Base-by-base conservation (phyloP, 2,113 vertebrate species). In the Syrmaticus mikado region DNA sequence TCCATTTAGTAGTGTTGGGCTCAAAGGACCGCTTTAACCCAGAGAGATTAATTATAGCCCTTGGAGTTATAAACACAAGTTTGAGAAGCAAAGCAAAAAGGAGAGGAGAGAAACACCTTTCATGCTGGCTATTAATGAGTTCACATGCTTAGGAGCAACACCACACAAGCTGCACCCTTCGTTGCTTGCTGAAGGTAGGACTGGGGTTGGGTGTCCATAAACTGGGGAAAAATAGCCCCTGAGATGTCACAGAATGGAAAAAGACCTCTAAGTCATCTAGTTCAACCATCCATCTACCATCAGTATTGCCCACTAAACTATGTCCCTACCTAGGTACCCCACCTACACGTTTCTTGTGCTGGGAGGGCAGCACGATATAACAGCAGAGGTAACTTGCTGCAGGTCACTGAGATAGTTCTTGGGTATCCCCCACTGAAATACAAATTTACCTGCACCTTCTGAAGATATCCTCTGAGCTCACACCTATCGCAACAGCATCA, bases 31-130 rank as follows among this genome's bases (percentile, higher is more conserved):
- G 21, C 78, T 67, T 86, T 96, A 96, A 87, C 95, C 97, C 88
- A 38, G 90, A 83, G 95, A 96, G 97, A 97, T 95, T 96, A 95
- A 97, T 97, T 96, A 96, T 55, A 95, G 93, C 78, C 68, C 70
- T 95, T 79, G 50, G 87, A 95, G 89, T 66, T 89, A 67, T 40
- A 90, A 72, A 87, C 93, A 84, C 67, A 80, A 80, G 72, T 91
- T 90, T 82, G 82, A 84, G 87, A 82, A 55, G 58, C 16, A 11
- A 66, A 82, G 62, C 60, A 85, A 30, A 76, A 68, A 27, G 77
- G 32, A 88, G 57, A 65, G 87, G 27, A 75, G 46, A 66, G 61
- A 55, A 38, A 62, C 2, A 17, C 71, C 24, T 82, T 74, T 82
- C 58, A 28, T 0, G 4, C 17, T 32, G 72, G n/a, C 0, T 6